These are phyloP conservation scores for Platyura marginata DNA, from an alignment of 1,140 invertebrate species.

Conservation along the genomic window DNA sequence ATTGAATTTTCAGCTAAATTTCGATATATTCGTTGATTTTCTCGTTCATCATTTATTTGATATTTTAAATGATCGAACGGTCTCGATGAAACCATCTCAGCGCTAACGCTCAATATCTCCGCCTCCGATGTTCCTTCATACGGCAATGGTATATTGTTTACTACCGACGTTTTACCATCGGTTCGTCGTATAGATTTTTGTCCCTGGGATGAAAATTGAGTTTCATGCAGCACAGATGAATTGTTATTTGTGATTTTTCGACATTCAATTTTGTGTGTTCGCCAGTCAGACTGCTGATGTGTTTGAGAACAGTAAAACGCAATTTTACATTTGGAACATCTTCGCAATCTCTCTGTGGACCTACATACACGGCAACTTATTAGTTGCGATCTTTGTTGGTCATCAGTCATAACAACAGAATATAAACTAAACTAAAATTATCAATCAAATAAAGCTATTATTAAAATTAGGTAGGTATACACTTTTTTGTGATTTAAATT, in stretches of 20 bases:
- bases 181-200: background rate
- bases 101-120: too few species aligned
- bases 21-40: background rate
- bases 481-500: too few species aligned
- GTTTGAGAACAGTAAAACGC: conserved; percentile 1
- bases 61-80: background rate
- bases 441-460: too few species aligned
- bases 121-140: background rate
- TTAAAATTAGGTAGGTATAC: too few species aligned
- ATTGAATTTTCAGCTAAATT: background rate
- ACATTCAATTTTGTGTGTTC: conserved; percentile 1
- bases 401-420: too few species aligned
- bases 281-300: background rate
- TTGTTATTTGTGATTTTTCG: background rate
- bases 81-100: too few species aligned
- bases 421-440: too few species aligned
- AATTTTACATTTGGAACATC: conserved; percentile 1
- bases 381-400: background rate
- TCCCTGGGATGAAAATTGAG: background rate
- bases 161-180: background rate
- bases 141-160: background rate
- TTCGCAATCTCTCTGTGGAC: background rate
- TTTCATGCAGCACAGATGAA: background rate
- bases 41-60: background rate
- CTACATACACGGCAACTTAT: background rate